Evolutionary conservation across 2,888 invertebrate genomes (phyloP).

Genomic region (Emmelina monodactyla): DNA sequence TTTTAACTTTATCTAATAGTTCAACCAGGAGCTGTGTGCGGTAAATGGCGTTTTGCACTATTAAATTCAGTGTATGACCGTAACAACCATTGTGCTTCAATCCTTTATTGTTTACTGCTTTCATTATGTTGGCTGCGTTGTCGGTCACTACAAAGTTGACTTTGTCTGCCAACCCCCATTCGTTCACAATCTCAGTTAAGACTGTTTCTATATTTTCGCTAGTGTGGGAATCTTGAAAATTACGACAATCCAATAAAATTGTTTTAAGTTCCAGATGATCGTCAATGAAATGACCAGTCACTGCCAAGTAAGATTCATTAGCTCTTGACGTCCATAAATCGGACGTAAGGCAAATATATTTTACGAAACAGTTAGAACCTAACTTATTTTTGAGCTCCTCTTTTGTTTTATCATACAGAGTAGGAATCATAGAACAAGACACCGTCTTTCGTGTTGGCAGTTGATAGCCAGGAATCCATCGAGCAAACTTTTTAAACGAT

Average conservation of each 20-base stretch:
- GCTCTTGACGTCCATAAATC: constrained; percentile 21
- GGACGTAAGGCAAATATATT: constrained; percentile 17
- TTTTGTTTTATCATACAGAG: constrained; percentile 3
- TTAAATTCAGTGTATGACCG: constrained; percentile 6
- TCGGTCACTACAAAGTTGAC: constrained; percentile 17
- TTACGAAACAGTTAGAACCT: constrained; percentile 1
- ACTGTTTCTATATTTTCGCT: constrained; percentile 16
- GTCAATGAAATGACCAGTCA: constrained; percentile 20
- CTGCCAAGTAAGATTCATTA: constrained; percentile 17
- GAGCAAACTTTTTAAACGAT: constrained; percentile 15
- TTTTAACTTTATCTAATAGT: constrained; percentile 13
- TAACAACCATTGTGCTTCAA: constrained; percentile 17
- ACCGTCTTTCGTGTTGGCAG: constrained; percentile 17
- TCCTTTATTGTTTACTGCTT: constrained; percentile 10
- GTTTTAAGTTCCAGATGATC: constrained; percentile 16
- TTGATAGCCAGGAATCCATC: constrained; percentile 19
- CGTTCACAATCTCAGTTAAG: constrained; percentile 10
- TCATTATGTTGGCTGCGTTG: constrained; percentile 18
- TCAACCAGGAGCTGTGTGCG: not conserved
- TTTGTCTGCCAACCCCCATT: constrained; percentile 12
- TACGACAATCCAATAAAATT: constrained; percentile 17
- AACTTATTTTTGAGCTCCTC: constrained; percentile 3
- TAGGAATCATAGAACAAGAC: constrained; percentile 12
- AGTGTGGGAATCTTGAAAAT: constrained; percentile 17
- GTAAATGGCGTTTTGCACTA: constrained; percentile 12